phyloP scores from a whole-genome alignment of 2,113 vertebrate species.

The Ochotona curzoniae region DNA sequence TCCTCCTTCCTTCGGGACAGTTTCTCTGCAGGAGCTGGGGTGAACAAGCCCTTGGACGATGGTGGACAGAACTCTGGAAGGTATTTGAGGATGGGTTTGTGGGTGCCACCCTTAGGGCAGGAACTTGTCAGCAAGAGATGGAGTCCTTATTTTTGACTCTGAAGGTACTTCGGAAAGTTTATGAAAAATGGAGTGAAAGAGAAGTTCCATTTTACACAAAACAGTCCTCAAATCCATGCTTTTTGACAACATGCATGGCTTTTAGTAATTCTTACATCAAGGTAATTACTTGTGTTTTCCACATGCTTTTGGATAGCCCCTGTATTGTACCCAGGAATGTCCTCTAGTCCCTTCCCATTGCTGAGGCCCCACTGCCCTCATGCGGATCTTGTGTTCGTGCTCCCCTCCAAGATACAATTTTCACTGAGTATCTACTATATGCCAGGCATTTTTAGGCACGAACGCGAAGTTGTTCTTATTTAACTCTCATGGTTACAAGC shows the following conservation, averaged over 20 bases:
- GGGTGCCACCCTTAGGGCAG: not conserved
- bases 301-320: too few relatives aligned
- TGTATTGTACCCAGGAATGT: not conserved
- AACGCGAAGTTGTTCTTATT: not conserved
- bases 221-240: too few relatives aligned
- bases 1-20: slow-evolving; percentile 55
- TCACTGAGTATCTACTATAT: not conserved
- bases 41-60: slow-evolving; percentile 28
- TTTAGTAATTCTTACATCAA: too few relatives aligned
- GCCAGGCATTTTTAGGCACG: not conserved
- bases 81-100: not conserved
- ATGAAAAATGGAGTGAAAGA: too few relatives aligned
- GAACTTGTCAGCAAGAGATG: not conserved
- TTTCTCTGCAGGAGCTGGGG: slow-evolving; percentile 46
- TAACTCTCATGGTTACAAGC: not conserved
- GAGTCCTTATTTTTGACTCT: not conserved
- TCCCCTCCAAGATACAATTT: not conserved
- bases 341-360: not conserved
- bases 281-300: too few relatives aligned
- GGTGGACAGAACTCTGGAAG: slow-evolving; percentile 61
- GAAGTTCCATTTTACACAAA: too few relatives aligned
- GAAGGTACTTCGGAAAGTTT: too few relatives aligned
- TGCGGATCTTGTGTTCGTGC: not conserved
- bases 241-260: not conserved
- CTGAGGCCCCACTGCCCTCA: not conserved